Evolutionary conservation across 2,113 vertebrate genomes (phyloP), one percentile per base, ranked within the genome.

Genomic region (Prietella phreatophila): DNA sequence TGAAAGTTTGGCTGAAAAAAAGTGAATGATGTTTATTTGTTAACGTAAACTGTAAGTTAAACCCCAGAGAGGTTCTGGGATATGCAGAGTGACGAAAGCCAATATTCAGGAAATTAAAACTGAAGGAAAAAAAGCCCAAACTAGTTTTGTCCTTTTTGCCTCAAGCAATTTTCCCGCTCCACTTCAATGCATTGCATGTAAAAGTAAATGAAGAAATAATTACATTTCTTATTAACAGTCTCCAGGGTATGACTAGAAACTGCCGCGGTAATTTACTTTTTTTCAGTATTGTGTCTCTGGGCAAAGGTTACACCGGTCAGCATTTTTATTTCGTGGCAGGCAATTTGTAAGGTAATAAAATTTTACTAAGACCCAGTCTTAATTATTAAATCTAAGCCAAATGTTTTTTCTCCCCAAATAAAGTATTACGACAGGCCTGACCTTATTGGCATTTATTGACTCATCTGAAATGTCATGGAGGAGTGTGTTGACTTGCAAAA

Each of bases 131-230:
- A 65, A 13, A 13, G 7, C 14, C 20, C 7, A 13, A 63, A 61
- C 55, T 58, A 56, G 78, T 67, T 87, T 82, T 55, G 67, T 61
- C 87, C 73, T 39, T 84, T 84, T n/a, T 42, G 65, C 80, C 78
- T 47, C 76, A 63, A 80, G 86, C 53, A 13, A 89, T 87, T 87
- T 83, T 58, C 86, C 86, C 33, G 85, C 80, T 86, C 71, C 73
- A 84, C 87, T 83, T 73, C 71, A 85, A 79, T 89, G 79, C 60
- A 5, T 85, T 75, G 67, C 39, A 63, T 90, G 73, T 89, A 85
- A 85, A 84, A 90, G 90, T 91, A 87, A 91, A 91, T 87, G 90
- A 89, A 91, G 60, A 85, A 91, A 91, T 91, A 91, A 91, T 91
- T 89, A 91, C 88, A 89, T 91, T 89, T 87, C 79, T 87, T 87